Evolutionary conservation across 1,140 invertebrate species (phyloP).

Genomic region (Drosophila saltans): DNA sequence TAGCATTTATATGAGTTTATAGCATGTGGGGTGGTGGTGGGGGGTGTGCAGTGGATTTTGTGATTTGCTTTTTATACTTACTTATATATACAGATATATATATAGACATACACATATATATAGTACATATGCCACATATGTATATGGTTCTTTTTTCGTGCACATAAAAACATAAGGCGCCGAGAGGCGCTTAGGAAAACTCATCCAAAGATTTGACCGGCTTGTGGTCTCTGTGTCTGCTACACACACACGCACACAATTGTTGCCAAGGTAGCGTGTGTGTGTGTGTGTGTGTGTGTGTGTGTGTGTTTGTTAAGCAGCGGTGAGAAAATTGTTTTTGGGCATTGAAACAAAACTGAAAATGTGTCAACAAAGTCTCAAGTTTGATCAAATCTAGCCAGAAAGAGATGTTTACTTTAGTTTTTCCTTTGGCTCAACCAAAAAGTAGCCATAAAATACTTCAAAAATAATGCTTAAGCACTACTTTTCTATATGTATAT

Average conservation of each 20-base stretch:
- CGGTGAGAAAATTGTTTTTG: conserved; percentile 27
- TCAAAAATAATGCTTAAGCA: not conserved
- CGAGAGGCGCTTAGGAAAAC: conserved; percentile 60
- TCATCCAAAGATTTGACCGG: conserved; percentile 61
- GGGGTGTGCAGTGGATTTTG: conserved; percentile 64
- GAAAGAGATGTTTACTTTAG: conserved; percentile 1
- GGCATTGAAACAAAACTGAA: conserved; percentile 12
- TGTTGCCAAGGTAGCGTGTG: conserved; percentile 39
- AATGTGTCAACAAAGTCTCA: conserved; percentile 39
- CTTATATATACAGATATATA: conserved; percentile 10
- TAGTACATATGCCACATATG: conserved; percentile 19
- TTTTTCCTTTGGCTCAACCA: not conserved
- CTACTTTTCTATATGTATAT: no score
- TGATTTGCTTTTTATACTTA: conserved; percentile 72
- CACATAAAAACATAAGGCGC: conserved; percentile 34
- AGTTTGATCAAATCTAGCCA: conserved; percentile 14
- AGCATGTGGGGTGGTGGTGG: conserved; percentile 16
- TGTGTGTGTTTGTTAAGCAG: not conserved
- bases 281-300: conserved; percentile 6
- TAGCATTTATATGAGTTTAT: conserved; percentile 73
- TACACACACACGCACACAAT: not conserved
- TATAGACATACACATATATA: conserved; percentile 2
- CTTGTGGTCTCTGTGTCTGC: conserved; percentile 35
- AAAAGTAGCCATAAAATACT: not conserved
- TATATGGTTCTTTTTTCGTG: conserved; percentile 11